A percentile compares a stretch with the other conserved stretches of the same genome.
Evolutionary conservation across 2,797 vertebrate genomes (phyloP).

Genomic region (Eulemur albifrons): DNA sequence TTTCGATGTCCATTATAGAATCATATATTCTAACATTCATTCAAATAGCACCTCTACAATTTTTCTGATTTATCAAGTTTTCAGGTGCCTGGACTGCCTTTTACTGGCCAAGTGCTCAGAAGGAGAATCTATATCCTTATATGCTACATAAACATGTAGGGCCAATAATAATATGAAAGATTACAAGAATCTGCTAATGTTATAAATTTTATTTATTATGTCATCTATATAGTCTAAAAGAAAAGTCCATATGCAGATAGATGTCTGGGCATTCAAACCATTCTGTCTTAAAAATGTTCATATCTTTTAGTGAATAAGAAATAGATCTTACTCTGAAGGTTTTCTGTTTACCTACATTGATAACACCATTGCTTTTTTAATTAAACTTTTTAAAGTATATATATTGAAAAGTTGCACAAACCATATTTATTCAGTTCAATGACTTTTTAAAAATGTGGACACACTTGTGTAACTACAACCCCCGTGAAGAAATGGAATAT

Average conservation of each 20-base stretch:
- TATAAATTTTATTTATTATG: not conserved
- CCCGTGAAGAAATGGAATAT: not conserved
- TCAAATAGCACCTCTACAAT: not conserved
- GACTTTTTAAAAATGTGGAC: not conserved
- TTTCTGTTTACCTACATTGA: not conserved
- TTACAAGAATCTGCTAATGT: not conserved
- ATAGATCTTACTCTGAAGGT: not conserved
- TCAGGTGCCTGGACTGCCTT: not conserved
- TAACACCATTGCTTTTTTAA: not conserved
- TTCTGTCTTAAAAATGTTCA: not conserved
- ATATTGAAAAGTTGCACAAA: not conserved
- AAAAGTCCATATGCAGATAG: not conserved
- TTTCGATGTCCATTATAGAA: not conserved
- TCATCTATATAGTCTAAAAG: not conserved
- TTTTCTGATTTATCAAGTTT: not conserved
- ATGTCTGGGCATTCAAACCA: not conserved
- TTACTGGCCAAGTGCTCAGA: not conserved
- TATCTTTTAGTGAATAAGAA: not conserved
- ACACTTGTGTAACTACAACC: not conserved
- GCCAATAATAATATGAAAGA: not conserved
- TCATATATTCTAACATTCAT: not conserved
- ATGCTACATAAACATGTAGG: not conserved
- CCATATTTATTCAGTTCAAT: not conserved
- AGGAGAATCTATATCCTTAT: not conserved
- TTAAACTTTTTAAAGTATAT: not conserved